These are phyloP conservation scores for Sminthurides aquaticus DNA, from an alignment of 2,888 invertebrate species.

Conservation along the genomic window DNA sequence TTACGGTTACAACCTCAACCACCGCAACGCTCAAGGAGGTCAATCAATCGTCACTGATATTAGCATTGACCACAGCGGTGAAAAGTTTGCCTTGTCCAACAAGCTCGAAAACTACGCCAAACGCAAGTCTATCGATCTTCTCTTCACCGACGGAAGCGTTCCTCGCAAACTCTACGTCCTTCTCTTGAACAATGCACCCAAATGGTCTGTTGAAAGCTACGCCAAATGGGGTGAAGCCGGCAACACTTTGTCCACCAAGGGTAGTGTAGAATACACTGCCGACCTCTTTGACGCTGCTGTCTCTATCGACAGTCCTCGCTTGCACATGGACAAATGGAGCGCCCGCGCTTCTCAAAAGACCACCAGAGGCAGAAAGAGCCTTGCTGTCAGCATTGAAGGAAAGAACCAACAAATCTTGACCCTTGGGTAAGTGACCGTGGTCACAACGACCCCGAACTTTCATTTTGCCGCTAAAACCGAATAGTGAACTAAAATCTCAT, in stretches of 20 bases:
- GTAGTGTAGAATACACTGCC: constrained; percentile 24
- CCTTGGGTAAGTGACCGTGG: constrained; percentile 9
- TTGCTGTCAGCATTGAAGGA: constrained; percentile 30
- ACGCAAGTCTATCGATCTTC: constrained; percentile 34
- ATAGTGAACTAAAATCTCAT: constrained; percentile 9
- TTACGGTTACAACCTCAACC: constrained; percentile 14
- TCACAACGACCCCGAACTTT: background rate
- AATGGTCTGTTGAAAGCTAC: constrained; percentile 32
- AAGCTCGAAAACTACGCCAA: constrained; percentile 33
- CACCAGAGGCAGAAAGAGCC: constrained; percentile 29
- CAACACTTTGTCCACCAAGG: constrained; percentile 34
- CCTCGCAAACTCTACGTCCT: constrained; percentile 25
- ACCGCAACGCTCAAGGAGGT: constrained; percentile 14
- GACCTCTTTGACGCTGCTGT: constrained; percentile 33
- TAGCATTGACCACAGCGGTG: background rate
- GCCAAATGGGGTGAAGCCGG: constrained; percentile 38
- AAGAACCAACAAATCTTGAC: constrained; percentile 27
- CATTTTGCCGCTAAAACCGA: background rate
- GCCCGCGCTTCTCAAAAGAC: constrained; percentile 33
- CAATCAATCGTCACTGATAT: constrained; percentile 15
- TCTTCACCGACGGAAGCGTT: constrained; percentile 26
- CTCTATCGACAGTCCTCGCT: constrained; percentile 38
- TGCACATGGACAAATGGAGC: constrained; percentile 39
- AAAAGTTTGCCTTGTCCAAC: constrained; percentile 26
- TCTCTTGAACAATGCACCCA: constrained; percentile 20